Conservation (phyloP, 2,888 invertebrate species). For the Kuschelorhynchus macadamiae region DNA sequence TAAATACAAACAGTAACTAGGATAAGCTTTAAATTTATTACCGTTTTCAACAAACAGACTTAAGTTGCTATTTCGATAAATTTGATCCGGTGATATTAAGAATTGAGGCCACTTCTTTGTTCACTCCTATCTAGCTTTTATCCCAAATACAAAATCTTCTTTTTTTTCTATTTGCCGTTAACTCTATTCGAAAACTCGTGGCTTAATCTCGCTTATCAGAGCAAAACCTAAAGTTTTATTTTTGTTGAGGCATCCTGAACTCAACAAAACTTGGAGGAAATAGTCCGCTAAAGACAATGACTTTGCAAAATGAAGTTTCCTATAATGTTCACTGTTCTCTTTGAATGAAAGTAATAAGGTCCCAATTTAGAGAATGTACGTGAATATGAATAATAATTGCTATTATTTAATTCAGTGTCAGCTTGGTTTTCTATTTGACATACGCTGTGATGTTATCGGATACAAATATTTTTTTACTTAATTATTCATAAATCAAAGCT, state of each 20-base stretch:
- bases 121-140: conserved; percentile 36
- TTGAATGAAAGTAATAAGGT: conserved; percentile 21
- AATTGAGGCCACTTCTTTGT: conserved; percentile 35
- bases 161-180: conserved; percentile 30
- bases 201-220: conserved; percentile 44
- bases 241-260: conserved; percentile 29
- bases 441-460: no score
- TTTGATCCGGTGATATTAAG: conserved; percentile 16
- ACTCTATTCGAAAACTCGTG: conserved; percentile 35
- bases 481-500: no score
- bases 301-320: conserved; percentile 40
- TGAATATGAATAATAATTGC: no score
- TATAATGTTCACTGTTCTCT: conserved; percentile 34
- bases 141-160: conserved; percentile 33
- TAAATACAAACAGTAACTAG: no score
- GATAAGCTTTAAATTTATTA: not conserved
- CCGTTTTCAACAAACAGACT: conserved; percentile 11
- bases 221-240: conserved; percentile 41
- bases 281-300: conserved; percentile 43
- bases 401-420: no score
- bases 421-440: no score
- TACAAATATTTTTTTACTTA: no score
- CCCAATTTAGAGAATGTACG: not conserved
- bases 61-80: conserved; percentile 21
- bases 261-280: conserved; percentile 37